phyloP scores from a whole-genome alignment of 1,140 invertebrate species.

The Cotesia chilonis region DNA sequence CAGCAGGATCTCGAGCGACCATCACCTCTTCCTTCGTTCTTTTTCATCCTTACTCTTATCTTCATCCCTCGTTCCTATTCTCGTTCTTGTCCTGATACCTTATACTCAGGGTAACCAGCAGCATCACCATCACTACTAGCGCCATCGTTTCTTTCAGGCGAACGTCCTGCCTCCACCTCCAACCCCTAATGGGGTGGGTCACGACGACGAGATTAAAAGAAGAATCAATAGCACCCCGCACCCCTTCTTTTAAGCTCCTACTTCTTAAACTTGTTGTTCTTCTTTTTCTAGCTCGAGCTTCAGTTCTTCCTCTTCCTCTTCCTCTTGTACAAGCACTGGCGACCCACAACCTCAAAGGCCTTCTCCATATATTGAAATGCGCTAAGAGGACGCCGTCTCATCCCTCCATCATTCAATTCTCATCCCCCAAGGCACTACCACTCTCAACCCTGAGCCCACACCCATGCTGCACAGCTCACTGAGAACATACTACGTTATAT shows the following conservation, averaged over 20 bases:
- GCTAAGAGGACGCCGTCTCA: constrained; percentile 56
- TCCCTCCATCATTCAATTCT: constrained; percentile 13
- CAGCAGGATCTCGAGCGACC: constrained; percentile 40
- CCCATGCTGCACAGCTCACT: constrained; percentile 22
- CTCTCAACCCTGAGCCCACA: no score
- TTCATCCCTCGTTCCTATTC: constrained; percentile 43
- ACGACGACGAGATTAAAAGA: constrained; percentile 67
- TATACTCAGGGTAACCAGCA: background rate
- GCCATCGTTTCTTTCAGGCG: constrained; percentile 15
- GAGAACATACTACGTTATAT: constrained; percentile 49
- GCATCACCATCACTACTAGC: constrained; percentile 11
- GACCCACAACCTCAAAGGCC: constrained; percentile 61
- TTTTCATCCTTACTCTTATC: constrained; percentile 16
- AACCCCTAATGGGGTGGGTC: constrained; percentile 53
- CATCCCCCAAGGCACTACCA: constrained; percentile 1
- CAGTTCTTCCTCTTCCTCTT: no score
- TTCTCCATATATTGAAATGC: constrained; percentile 65
- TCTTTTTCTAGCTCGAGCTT: constrained; percentile 32
- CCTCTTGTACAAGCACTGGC: constrained; percentile 18
- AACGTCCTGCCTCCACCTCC: constrained; percentile 39
- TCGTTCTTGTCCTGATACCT: constrained; percentile 29
- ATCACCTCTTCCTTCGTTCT: constrained; percentile 26
- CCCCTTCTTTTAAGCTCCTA: constrained; percentile 26
- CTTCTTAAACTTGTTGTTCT: constrained; percentile 43
- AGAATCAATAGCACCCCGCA: constrained; percentile 61